Conservation (phyloP, 2,797 vertebrate species). For the Linurgus olivaceus region DNA sequence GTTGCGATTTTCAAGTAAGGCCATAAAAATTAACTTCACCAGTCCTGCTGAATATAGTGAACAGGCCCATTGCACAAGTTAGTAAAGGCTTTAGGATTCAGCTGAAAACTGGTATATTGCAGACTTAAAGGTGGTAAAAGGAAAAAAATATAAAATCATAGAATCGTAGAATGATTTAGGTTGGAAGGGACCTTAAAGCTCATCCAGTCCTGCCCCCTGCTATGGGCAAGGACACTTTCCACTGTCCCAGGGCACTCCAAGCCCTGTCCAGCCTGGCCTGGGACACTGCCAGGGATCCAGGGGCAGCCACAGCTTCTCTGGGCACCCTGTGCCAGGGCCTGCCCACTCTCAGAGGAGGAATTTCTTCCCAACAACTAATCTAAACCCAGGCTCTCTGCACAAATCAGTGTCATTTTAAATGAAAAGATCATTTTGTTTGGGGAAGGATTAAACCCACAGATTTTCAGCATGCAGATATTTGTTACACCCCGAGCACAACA, state of each 20-base stretch:
- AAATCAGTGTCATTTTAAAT: neutral
- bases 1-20: neutral
- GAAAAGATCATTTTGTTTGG: neutral
- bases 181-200: neutral
- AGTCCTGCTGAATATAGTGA: neutral
- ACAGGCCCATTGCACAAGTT: neutral
- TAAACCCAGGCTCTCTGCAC: neutral
- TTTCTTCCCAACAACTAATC: neutral
- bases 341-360: neutral
- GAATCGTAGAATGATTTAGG: neutral
- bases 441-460: neutral
- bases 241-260: neutral
- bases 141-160: neutral
- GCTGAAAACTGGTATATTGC: neutral
- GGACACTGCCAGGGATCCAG: neutral
- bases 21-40: neutral
- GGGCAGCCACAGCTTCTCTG: neutral
- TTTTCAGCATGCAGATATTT: neutral
- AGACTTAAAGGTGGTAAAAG: neutral
- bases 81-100: neutral
- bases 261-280: neutral
- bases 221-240: neutral
- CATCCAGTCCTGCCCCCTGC: accelerated
- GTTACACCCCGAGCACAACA: neutral
- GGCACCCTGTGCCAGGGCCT: neutral